Evolutionary conservation across 2,113 vertebrate species (phyloP).

Genomic region (Mesocricetus auratus): DNA sequence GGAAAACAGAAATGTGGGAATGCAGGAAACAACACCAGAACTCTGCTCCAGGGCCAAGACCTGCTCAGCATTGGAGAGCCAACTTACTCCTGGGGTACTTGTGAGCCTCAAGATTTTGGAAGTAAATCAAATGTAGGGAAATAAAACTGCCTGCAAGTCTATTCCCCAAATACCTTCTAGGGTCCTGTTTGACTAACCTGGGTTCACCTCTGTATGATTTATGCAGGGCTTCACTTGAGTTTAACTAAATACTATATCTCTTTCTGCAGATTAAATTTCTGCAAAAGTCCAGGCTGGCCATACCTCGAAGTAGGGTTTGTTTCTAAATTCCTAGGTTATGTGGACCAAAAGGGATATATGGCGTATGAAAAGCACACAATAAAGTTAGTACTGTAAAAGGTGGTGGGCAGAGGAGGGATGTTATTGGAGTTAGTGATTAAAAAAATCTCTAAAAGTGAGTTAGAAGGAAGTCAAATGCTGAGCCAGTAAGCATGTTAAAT

Average conservation of each 20-base stretch:
- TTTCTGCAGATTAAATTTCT: constrained; percentile 73
- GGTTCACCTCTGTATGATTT: constrained; percentile 73
- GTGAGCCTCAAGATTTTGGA: constrained; percentile 59
- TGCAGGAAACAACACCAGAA: constrained; percentile 76
- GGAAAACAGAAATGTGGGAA: constrained; percentile 77
- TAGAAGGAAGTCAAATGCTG: constrained; percentile 57
- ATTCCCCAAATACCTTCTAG: constrained; percentile 65
- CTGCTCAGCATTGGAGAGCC: constrained; percentile 70
- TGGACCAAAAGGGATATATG: constrained; percentile 19
- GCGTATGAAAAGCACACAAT: background rate
- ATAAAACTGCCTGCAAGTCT: constrained; percentile 73
- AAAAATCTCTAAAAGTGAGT: constrained; percentile 49
- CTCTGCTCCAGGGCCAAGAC: constrained; percentile 70
- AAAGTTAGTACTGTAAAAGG: constrained; percentile 33
- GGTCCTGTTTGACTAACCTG: constrained; percentile 79
- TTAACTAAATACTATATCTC: constrained; percentile 77
- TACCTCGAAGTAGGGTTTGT: constrained; percentile 59
- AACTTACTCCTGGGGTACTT: constrained; percentile 69
- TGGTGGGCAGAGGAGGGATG: background rate
- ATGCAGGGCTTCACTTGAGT: constrained; percentile 69
- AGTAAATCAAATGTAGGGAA: constrained; percentile 73
- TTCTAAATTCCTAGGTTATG: constrained; percentile 63
- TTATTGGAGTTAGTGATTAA: constrained; percentile 41
- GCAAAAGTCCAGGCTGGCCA: constrained; percentile 60
- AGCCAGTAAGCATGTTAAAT: constrained; percentile 49